Conservation (phyloP, 2,797 vertebrate genomes). For the Lemur catta region DNA sequence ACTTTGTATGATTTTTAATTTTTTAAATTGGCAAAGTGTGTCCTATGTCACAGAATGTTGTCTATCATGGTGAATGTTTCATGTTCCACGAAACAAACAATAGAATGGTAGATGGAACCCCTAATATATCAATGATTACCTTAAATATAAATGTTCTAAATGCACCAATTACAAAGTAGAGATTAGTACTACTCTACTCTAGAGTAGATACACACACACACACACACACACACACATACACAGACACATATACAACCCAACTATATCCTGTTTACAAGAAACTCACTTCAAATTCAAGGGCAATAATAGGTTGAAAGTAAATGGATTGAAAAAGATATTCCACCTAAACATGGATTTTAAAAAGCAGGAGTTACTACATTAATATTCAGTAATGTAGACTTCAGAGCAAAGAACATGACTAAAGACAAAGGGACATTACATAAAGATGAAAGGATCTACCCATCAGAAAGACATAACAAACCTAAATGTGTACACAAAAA, state of each 20-base stretch:
- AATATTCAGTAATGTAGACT: neutral
- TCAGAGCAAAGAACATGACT: neutral
- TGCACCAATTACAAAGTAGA: neutral
- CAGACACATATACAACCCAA: neutral
- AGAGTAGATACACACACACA: too few relatives aligned
- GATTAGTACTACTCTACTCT: too few relatives aligned
- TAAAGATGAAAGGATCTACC: neutral
- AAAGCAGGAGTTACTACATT: neutral
- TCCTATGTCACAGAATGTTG: neutral
- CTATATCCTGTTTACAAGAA: neutral
- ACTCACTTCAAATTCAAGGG: neutral
- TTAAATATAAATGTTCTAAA: neutral
- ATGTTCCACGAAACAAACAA: neutral
- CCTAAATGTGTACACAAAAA: neutral
- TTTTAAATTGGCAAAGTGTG: neutral
- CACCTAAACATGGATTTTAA: neutral
- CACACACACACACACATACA: neutral
- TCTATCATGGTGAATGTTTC: neutral
- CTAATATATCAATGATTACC: neutral
- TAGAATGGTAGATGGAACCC: neutral
- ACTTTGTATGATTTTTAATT: neutral
- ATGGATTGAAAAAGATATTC: neutral
- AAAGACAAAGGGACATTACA: neutral
- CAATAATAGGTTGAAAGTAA: neutral
- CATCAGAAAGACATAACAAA: neutral